phyloP scores from a whole-genome alignment of 2,113 vertebrate species.

The Eubucco bourcierii region DNA sequence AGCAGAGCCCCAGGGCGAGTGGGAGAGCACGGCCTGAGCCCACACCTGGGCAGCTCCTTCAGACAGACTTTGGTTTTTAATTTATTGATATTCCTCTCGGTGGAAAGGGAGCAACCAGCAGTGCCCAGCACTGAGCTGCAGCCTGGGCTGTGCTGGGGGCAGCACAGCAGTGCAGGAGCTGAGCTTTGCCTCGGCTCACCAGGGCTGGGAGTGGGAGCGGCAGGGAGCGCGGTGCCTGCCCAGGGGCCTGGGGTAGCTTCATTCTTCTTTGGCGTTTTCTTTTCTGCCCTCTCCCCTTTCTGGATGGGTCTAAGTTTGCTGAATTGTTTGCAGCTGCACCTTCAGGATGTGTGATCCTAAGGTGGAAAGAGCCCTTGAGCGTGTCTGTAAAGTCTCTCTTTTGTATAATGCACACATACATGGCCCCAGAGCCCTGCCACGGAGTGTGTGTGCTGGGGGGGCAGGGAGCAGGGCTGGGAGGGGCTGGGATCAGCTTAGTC shows the following conservation, averaged over 20 bases:
- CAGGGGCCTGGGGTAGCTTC: conserved; percentile 41
- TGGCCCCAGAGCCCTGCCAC: background rate
- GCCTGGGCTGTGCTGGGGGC: conserved; percentile 10
- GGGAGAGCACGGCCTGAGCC: conserved; percentile 70
- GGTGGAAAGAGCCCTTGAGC: background rate
- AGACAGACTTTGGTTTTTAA: conserved; percentile 56
- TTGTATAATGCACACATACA: background rate
- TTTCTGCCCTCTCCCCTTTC: background rate
- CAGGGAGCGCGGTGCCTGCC: conserved; percentile 30
- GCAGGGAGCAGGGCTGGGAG: background rate
- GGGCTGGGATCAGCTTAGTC: conserved; percentile 5
- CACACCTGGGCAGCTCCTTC: conserved; percentile 37
- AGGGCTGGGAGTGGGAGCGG: background rate
- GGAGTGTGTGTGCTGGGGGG: background rate
- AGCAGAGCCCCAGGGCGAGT: conserved; percentile 66
- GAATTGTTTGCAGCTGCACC: background rate
- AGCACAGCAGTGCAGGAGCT: conserved; percentile 34
- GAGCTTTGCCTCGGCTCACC: background rate
- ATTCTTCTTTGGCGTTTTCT: background rate
- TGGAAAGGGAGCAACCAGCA: conserved; percentile 34
- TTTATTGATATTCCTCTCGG: conserved; percentile 51
- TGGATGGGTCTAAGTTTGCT: background rate
- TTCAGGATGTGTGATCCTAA: background rate
- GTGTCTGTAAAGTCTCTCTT: background rate
- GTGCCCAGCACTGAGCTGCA: conserved; percentile 40